Base-by-base conservation (phyloP, 2,888 invertebrate species). In the Reticulitermes lucifugus region DNA sequence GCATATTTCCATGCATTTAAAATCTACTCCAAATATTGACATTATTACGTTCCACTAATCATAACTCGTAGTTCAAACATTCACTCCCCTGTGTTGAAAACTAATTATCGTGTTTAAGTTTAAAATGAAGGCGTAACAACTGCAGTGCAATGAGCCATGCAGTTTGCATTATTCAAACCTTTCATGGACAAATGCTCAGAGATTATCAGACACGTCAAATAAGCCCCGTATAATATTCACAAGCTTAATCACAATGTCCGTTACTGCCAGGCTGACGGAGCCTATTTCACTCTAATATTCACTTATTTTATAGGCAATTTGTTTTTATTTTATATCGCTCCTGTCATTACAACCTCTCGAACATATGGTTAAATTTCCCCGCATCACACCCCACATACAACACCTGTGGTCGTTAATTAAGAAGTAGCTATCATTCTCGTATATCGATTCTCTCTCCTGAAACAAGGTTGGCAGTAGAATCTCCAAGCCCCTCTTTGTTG, bases 21-120 rank as follows among this genome's bases (percentile, higher is more conserved):
- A 80, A 80, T 59, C 55, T 80, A 80, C 80, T 80, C 80, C 80
- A 80, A 80, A 80, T 80, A 80, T 80, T 80, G 55, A 60, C 60
- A 22, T 80, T 80, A 80, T 80, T 80, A 80, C 80, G 80, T 35
- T 41, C 59, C 59, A 60, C 80, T 59, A 60, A 60, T 59, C 60
- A 55, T 80, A 80, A 80, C 35, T 21, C 80, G 55, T 41, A 59
- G 60, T 80, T 80, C 80, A 80, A 80, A 80, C 80, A 59, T 59
- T 29, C 35, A 60, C 59, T 41, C 35, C 29, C 25, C 55, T 60
- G 55, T 41, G 41, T 35, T 29, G 29, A 80, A 80, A 80, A 60
- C 80, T 80, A 80, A 80, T 80, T 80, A 80, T 60, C 29, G 80
- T 80, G 80, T 80, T 80, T 59, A 35, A 55, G 80, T 80, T 80